A percentile compares a stretch with the other conserved stretches of the same genome.
Conservation (phyloP, 2,888 invertebrate species). For the Anthophora plumipes region DNA sequence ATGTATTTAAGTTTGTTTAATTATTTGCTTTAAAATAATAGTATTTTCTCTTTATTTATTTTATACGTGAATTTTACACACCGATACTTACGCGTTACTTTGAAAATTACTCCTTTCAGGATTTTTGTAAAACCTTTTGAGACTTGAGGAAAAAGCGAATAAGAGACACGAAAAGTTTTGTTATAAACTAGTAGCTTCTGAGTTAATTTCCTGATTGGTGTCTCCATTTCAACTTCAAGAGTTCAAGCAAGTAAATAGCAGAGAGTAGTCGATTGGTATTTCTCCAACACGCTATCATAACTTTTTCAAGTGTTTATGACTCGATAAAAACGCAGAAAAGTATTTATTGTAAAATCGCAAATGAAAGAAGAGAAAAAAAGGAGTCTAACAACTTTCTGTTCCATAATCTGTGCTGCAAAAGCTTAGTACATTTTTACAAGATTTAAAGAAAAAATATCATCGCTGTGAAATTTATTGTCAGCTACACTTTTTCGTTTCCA, state of each 20-base stretch:
- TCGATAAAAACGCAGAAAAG: no score
- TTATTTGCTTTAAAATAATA: background rate
- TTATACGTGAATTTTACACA: background rate
- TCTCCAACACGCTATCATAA: background rate
- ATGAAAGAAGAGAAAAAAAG: no score
- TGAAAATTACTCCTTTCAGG: background rate
- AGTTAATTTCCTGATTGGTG: slow-evolving; percentile 32
- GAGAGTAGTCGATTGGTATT: background rate
- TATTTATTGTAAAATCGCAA: no score
- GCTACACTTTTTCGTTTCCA: no score
- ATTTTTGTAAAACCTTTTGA: background rate
- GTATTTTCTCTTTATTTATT: background rate
- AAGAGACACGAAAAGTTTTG: slow-evolving; percentile 2
- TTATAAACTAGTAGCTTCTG: background rate
- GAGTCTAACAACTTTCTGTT: no score
- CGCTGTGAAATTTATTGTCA: no score
- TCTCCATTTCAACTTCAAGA: slow-evolving; percentile 34
- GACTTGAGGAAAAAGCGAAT: background rate
- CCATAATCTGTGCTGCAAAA: no score
- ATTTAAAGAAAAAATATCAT: no score
- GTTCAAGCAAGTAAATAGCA: slow-evolving; percentile 4
- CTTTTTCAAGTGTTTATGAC: background rate
- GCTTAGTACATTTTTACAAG: no score
- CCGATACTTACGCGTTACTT: no score
- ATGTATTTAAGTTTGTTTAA: no score